Conservation (phyloP, 2,888 invertebrate species). For the Chalcosyrphus nemorum region DNA sequence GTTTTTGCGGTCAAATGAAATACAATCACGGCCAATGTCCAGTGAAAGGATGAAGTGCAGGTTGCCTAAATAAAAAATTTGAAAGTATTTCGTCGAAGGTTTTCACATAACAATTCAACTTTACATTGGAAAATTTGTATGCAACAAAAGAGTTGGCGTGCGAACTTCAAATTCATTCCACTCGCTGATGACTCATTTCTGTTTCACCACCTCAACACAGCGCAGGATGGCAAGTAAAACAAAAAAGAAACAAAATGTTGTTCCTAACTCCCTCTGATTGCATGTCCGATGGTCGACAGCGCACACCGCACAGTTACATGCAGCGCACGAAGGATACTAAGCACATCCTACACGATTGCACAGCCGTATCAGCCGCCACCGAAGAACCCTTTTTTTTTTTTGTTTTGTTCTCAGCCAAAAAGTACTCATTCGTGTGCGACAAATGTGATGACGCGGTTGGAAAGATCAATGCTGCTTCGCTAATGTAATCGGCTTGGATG, state of each 20-base stretch:
- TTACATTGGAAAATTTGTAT: neutral
- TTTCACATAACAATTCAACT: neutral
- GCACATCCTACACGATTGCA: conserved; percentile 67
- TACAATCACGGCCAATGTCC: conserved; percentile 41
- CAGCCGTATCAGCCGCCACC: conserved; percentile 29
- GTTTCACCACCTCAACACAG: conserved; percentile 34
- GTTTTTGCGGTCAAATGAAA: conserved; percentile 39
- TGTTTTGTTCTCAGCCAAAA: conserved; percentile 8
- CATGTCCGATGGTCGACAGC: conserved; percentile 49
- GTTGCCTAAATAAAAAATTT: neutral
- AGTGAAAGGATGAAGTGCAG: conserved; percentile 41
- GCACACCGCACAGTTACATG: conserved; percentile 49
- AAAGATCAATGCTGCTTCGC: conserved; percentile 62
- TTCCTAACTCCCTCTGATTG: conserved; percentile 53
- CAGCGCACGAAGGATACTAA: conserved; percentile 53
- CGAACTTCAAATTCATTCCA: conserved; percentile 15
- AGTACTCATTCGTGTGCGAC: conserved; percentile 68
- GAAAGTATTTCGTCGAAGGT: conserved; percentile 10
- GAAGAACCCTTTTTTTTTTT: conserved; percentile 38
- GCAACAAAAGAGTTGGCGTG: conserved; percentile 37
- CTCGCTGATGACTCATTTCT: conserved; percentile 32
- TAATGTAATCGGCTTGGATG: conserved; percentile 65
- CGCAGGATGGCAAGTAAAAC: conserved; percentile 41
- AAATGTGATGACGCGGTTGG: conserved; percentile 68
- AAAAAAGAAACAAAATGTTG: conserved; percentile 25